phyloP scores from a whole-genome alignment of 1,140 invertebrate genomes.

The Globodera ellingtonae region DNA sequence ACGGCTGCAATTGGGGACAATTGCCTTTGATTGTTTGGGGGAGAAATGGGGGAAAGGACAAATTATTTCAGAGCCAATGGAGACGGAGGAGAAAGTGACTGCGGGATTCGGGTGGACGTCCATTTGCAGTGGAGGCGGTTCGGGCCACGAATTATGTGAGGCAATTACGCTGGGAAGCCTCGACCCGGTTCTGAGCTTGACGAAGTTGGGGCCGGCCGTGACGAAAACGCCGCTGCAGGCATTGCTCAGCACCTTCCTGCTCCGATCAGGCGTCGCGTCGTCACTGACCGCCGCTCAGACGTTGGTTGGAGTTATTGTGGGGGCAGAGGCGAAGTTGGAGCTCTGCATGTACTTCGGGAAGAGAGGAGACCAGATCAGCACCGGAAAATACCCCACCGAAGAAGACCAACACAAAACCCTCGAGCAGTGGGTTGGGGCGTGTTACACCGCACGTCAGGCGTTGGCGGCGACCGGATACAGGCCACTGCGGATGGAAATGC shows the following conservation, averaged over 20 bases:
- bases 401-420: too few relatives aligned
- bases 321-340: too few relatives aligned
- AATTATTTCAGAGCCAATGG: not conserved
- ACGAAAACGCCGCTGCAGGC: not conserved
- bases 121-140: not conserved
- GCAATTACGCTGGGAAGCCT: not conserved
- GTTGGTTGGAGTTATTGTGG: too few relatives aligned
- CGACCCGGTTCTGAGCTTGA: not conserved
- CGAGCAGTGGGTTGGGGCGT: too few relatives aligned
- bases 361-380: too few relatives aligned
- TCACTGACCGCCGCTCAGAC: not conserved
- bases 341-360: too few relatives aligned
- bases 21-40: not conserved
- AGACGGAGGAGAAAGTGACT: not conserved
- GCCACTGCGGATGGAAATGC: too few relatives aligned
- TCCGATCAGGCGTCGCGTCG: not conserved
- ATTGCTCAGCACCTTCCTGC: not conserved
- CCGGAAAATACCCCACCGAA: too few relatives aligned
- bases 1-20: conserved; percentile 4
- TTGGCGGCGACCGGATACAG: too few relatives aligned
- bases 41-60: not conserved
- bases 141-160: conserved; percentile 6
- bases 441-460: too few relatives aligned
- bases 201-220: not conserved
- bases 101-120: not conserved